Evolutionary conservation across 2,797 vertebrate genomes (phyloP).

Genomic region (Lindbergichthys nudifrons): DNA sequence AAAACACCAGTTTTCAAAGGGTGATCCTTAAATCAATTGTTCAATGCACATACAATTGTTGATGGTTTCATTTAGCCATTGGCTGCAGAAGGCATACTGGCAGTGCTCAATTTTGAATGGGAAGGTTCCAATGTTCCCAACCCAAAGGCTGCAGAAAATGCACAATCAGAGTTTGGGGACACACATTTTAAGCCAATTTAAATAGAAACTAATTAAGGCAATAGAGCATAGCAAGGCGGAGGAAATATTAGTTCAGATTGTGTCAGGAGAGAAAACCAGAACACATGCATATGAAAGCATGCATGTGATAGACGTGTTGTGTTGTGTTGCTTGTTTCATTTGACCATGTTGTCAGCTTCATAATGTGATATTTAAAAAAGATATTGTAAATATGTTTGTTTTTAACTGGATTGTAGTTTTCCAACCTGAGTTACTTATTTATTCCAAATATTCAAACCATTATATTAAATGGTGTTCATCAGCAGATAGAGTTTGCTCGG

Average conservation of each 20-base stretch:
- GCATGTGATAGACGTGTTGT: too few relatives aligned
- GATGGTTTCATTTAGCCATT: conserved; percentile 26
- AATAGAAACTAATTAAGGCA: background rate
- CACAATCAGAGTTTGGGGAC: background rate
- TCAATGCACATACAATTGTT: background rate
- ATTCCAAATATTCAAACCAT: background rate
- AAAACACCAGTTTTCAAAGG: background rate
- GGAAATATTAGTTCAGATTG: conserved; percentile 14
- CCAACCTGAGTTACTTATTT: background rate
- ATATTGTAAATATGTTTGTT: too few relatives aligned
- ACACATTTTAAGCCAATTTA: background rate
- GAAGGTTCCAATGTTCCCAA: background rate
- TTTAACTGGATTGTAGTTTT: background rate
- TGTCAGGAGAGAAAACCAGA: background rate
- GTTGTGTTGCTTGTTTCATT: conserved; percentile 15
- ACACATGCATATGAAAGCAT: conserved; percentile 42
- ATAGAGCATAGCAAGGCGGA: background rate
- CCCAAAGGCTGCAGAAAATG: background rate
- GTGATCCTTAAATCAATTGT: background rate
- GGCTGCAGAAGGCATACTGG: background rate
- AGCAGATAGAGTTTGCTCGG: background rate
- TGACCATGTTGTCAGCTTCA: background rate
- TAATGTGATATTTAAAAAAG: too few relatives aligned
- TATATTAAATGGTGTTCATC: background rate
- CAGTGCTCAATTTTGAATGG: background rate